phyloP scores from a whole-genome alignment of 2,888 invertebrate genomes.

The Neria commutata region DNA sequence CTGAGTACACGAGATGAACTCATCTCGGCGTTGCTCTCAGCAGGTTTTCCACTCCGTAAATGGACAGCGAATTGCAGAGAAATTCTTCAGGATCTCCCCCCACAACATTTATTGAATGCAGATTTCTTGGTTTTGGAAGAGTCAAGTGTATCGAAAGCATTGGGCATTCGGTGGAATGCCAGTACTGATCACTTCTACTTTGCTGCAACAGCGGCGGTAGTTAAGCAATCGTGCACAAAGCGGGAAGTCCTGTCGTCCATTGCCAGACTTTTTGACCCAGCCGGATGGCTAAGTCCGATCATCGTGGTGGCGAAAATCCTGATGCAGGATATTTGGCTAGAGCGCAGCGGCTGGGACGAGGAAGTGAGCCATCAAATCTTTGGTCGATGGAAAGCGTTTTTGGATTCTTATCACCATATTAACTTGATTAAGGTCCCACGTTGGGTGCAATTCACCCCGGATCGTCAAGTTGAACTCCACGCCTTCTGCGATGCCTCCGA shows the following conservation, averaged over 20 bases:
- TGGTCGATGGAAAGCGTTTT: neutral
- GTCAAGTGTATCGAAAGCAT: neutral
- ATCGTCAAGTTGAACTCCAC: neutral
- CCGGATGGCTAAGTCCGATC: too few relatives aligned
- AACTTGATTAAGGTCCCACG: neutral
- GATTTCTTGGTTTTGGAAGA: neutral
- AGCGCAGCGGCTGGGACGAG: too few relatives aligned
- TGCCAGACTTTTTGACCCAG: too few relatives aligned
- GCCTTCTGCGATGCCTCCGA: neutral
- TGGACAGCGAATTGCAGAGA: conserved; percentile 2
- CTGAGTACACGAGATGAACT: neutral
- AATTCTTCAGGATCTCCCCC: neutral
- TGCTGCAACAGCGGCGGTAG: neutral
- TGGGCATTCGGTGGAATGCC: too few relatives aligned
- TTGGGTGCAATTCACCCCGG: neutral
- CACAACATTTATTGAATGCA: neutral
- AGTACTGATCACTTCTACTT: neutral
- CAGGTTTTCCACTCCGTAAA: conserved; percentile 1
- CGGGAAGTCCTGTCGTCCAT: too few relatives aligned
- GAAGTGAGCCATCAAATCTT: neutral
- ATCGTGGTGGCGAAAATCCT: too few relatives aligned
- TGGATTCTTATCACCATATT: neutral
- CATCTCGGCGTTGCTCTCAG: neutral
- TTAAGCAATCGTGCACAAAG: neutral
- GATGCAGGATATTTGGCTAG: too few relatives aligned